These are phyloP conservation scores for Stenodema calcarata DNA, from an alignment of 2,888 invertebrate genomes.

Conservation along the genomic window DNA sequence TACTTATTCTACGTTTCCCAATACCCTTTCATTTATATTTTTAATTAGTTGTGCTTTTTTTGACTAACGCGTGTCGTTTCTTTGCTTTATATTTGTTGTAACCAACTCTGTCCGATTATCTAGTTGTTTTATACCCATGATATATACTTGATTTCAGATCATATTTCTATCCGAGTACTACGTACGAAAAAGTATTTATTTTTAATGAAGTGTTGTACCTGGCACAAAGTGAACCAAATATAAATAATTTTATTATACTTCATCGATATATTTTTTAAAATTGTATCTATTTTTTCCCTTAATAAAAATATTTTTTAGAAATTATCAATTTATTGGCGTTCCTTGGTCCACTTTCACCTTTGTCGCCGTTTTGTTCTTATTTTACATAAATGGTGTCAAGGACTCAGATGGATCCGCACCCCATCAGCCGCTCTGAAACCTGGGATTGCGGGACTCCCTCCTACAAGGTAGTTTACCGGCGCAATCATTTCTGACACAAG, in stretches of 20 bases:
- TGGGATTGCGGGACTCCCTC: no score
- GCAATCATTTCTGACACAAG: no score
- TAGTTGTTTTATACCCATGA: neutral
- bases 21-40: neutral
- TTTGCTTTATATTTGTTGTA: constrained; percentile 1
- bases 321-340: no score
- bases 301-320: constrained; percentile 23
- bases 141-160: neutral
- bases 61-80: neutral
- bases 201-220: constrained; percentile 23
- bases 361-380: no score
- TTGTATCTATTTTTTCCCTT: constrained; percentile 25
- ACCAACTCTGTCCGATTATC: constrained; percentile 24
- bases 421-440: no score
- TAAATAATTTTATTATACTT: constrained; percentile 11
- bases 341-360: no score
- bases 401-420: no score
- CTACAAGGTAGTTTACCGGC: no score
- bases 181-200: neutral
- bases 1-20: neutral
- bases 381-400: no score
- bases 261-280: constrained; percentile 23
- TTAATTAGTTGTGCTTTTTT: neutral
- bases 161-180: neutral
- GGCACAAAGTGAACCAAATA: constrained; percentile 36